These are phyloP conservation scores for Echinops telfairi DNA, from an alignment of 2,113 vertebrate species.

Conservation along the genomic window DNA sequence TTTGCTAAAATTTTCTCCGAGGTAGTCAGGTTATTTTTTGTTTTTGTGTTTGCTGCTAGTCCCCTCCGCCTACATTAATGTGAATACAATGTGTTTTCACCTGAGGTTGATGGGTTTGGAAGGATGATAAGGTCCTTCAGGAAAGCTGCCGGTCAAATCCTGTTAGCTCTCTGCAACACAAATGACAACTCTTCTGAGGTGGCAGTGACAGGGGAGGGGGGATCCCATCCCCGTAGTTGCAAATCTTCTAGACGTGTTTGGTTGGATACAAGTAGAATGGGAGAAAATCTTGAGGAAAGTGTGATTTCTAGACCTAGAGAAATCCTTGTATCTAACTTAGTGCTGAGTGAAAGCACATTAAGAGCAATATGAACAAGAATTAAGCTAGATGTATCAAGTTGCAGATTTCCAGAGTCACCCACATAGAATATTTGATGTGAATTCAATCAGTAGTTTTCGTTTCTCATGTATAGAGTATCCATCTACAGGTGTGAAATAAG, in stretches of 20 bases:
- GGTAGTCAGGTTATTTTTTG: no score
- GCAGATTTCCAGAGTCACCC: no score
- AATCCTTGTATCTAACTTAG: background rate
- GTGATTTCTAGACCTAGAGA: background rate
- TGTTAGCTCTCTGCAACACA: background rate
- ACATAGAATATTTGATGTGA: rapidly evolving
- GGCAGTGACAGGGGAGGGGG: background rate
- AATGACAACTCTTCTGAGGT: no score
- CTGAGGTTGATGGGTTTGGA: background rate
- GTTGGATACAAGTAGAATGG: background rate
- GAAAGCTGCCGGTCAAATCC: no score
- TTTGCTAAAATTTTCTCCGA: background rate
- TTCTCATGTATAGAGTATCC: background rate
- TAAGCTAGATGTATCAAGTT: background rate
- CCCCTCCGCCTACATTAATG: no score
- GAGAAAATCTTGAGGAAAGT: background rate
- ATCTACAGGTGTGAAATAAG: background rate
- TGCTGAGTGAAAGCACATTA: background rate
- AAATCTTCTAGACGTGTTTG: background rate
- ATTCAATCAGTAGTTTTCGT: background rate
- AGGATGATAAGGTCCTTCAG: background rate
- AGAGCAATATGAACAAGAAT: background rate
- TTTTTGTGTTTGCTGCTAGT: background rate
- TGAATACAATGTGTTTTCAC: background rate
- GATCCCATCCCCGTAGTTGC: no score